Evolutionary conservation across 2,113 vertebrate species (phyloP).

Genomic region (Montifringilla adamsi): DNA sequence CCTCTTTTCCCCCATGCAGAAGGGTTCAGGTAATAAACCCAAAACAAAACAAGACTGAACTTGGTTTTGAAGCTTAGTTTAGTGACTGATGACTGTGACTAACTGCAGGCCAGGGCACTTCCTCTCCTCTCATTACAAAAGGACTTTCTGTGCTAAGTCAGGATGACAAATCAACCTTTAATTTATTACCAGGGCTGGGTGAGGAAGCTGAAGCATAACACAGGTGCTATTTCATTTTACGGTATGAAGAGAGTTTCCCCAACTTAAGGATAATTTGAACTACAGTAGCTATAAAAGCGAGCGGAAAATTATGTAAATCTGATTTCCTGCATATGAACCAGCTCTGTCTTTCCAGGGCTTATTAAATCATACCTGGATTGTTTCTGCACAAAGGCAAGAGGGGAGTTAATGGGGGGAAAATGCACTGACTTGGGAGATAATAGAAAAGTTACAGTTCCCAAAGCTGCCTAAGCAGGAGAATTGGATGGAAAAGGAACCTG

Average conservation of each 20-base stretch:
- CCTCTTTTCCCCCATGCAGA: fast-evolving
- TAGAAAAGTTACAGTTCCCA: not conserved
- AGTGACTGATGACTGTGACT: not conserved
- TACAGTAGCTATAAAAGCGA: not conserved
- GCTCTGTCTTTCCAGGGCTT: constrained; percentile 14
- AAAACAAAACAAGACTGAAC: not conserved
- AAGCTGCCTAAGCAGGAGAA: not conserved
- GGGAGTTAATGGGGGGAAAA: constrained; percentile 18
- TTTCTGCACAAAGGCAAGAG: constrained; percentile 23
- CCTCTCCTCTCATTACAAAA: not conserved
- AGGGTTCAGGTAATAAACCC: not conserved
- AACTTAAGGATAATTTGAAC: constrained; percentile 18
- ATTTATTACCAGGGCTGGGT: not conserved
- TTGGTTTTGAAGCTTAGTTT: not conserved
- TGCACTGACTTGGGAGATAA: not conserved
- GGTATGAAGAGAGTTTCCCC: constrained; percentile 30
- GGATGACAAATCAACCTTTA: constrained; percentile 37
- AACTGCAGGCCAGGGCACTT: not conserved
- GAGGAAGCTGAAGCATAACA: not conserved
- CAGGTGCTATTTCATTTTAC: constrained; percentile 41
- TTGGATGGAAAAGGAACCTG: not conserved
- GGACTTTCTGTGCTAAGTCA: constrained; percentile 4
- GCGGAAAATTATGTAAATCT: constrained; percentile 66
- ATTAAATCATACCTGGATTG: constrained; percentile 55
- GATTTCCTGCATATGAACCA: constrained; percentile 38